Percentiles rank a stretch among this genome's conserved stretches.
These are phyloP conservation scores for Paedocypris micromegethes DNA, from an alignment of 2,797 vertebrate species.

Conservation along the genomic window DNA sequence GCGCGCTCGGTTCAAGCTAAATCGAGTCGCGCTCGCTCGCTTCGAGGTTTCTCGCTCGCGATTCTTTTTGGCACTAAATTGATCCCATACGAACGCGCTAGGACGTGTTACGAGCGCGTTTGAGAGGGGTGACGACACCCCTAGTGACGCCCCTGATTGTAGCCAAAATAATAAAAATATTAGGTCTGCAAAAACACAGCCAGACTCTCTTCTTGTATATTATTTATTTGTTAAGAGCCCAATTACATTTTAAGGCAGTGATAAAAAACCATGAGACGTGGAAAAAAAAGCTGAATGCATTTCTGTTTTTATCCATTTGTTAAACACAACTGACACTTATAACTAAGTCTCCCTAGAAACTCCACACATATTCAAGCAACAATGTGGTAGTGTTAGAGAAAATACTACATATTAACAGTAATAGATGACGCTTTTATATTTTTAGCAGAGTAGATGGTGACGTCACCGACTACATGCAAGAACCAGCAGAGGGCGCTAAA, in stretches of 20 bases:
- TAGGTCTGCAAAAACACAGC: background rate
- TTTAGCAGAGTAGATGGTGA: no score
- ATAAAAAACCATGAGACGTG: constrained; percentile 22
- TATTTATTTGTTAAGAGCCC: constrained; percentile 60
- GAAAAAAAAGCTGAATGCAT: constrained; percentile 20
- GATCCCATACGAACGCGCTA: no score
- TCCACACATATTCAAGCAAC: constrained; percentile 34
- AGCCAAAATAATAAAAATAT: background rate
- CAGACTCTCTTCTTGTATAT: constrained; percentile 26
- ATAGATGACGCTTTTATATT: background rate
- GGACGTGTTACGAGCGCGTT: no score
- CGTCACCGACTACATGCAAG: background rate
- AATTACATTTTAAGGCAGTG: constrained; percentile 49
- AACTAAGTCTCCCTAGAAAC: constrained; percentile 46
- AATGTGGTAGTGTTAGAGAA: constrained; percentile 29
- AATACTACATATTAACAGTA: constrained; percentile 30
- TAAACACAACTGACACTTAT: constrained; percentile 16
- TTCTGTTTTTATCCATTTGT: background rate
- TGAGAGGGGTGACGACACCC: no score
- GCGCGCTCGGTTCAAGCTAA: no score
- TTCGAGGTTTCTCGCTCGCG: no score
- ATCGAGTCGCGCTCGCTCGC: no score
- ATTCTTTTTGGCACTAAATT: no score
- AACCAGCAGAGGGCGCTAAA: constrained; percentile 7
- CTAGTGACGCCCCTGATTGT: no score